phyloP scores from a whole-genome alignment of 2,888 invertebrate species.

The Dendrolimus pini region DNA sequence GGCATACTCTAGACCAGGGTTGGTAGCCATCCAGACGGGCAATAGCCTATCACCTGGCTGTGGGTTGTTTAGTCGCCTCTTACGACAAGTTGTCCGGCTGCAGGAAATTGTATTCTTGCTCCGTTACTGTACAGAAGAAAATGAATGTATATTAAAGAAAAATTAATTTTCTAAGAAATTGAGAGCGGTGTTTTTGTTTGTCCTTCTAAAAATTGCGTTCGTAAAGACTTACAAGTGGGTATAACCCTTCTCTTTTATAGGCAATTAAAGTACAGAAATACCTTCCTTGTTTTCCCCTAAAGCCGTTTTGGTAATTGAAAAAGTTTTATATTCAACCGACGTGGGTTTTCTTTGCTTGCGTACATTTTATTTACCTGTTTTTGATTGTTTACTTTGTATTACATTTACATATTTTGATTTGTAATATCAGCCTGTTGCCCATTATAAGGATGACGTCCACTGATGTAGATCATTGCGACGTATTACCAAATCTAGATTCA shows the following conservation, averaged over 20 bases:
- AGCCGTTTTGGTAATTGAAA: slow-evolving; percentile 22
- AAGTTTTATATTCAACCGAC: slow-evolving; percentile 17
- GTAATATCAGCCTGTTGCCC: too few relatives aligned
- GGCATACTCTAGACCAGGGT: too few relatives aligned
- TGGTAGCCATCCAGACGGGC: too few relatives aligned
- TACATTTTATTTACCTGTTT: slow-evolving; percentile 4
- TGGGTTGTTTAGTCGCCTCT: too few relatives aligned
- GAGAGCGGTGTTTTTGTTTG: not conserved
- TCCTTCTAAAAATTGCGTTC: slow-evolving; percentile 1
- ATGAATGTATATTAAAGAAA: not conserved
- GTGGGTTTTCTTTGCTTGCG: slow-evolving; percentile 2
- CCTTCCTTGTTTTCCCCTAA: slow-evolving; percentile 12
- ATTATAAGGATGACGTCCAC: too few relatives aligned
- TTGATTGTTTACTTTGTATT: not conserved
- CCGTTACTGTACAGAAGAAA: too few relatives aligned
- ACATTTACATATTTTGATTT: not conserved
- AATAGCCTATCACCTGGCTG: too few relatives aligned
- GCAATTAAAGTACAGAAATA: slow-evolving; percentile 17
- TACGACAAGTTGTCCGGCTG: too few relatives aligned
- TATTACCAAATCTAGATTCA: too few relatives aligned
- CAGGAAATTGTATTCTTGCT: too few relatives aligned
- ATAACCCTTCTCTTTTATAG: slow-evolving; percentile 13
- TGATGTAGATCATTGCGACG: too few relatives aligned
- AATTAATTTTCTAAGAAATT: not conserved
- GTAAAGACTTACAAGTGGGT: slow-evolving; percentile 9